These are phyloP conservation scores for Mirza zaza DNA, from an alignment of 2,113 vertebrate genomes.

Conservation along the genomic window DNA sequence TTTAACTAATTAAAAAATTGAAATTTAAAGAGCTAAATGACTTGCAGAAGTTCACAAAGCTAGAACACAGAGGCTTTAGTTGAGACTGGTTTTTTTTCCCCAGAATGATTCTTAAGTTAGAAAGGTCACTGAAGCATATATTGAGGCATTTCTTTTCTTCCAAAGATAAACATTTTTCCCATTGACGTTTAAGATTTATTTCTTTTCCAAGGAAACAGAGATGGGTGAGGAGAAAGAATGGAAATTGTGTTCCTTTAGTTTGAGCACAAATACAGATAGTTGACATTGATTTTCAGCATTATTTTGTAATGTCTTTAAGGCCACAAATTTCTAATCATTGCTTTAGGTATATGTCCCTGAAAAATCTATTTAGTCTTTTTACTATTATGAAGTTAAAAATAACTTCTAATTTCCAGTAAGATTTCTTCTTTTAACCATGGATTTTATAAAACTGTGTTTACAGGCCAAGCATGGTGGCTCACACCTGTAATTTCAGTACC, in stretches of 20 bases:
- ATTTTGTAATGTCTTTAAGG: background rate
- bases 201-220: background rate
- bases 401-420: background rate
- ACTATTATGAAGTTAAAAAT: background rate
- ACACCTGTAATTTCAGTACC: no score
- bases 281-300: slow-evolving; percentile 2
- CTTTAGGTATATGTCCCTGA: background rate
- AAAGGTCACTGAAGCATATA: background rate
- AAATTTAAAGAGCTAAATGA: background rate
- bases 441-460: background rate
- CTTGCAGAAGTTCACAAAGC: background rate
- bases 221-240: background rate
- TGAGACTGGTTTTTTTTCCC: background rate
- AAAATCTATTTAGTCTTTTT: background rate
- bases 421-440: background rate
- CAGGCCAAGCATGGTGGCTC: no score
- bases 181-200: background rate
- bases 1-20: background rate
- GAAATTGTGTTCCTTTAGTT: background rate
- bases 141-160: background rate
- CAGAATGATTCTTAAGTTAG: background rate
- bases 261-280: background rate
- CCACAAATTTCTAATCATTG: background rate
- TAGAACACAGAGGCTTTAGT: background rate
- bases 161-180: background rate